phyloP scores from a whole-genome alignment of 1,140 invertebrate species.

The Zaprionus africanus region DNA sequence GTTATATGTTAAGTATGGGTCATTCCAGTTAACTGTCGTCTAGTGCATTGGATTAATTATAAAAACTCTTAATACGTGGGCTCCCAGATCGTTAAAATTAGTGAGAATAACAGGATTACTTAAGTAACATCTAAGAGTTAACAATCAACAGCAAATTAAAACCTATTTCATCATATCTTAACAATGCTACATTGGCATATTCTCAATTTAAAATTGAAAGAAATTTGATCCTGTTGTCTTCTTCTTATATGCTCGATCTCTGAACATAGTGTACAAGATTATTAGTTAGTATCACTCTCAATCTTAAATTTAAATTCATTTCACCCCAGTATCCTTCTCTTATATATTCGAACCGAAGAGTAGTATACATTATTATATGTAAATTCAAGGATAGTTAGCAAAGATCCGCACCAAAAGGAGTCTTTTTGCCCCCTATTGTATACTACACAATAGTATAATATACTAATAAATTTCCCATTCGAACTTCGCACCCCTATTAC shows the following conservation, averaged over 20 bases:
- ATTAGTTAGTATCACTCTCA: too few relatives aligned
- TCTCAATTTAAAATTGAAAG: too few relatives aligned
- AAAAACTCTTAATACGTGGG: neutral
- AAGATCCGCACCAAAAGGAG: neutral
- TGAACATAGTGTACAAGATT: too few relatives aligned
- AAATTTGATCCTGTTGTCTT: too few relatives aligned
- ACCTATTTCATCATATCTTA: too few relatives aligned
- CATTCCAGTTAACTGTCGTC: slow-evolving; percentile 7
- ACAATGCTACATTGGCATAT: too few relatives aligned
- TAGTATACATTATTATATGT: neutral
- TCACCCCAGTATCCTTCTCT: too few relatives aligned
- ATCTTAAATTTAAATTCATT: too few relatives aligned
- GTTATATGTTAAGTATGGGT: slow-evolving; percentile 16
- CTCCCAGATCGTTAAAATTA: neutral
- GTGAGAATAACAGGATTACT: neutral
- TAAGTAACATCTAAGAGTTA: neutral
- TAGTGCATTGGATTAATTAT: neutral
- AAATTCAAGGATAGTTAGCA: neutral
- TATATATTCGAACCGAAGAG: too few relatives aligned
- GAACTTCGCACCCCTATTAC: neutral
- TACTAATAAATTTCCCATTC: neutral
- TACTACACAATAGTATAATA: neutral
- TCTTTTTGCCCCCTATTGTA: neutral
- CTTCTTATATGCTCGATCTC: too few relatives aligned
- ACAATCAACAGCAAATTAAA: too few relatives aligned